Conservation (phyloP, 2,888 invertebrate species). For the Drosophila histrio region DNA sequence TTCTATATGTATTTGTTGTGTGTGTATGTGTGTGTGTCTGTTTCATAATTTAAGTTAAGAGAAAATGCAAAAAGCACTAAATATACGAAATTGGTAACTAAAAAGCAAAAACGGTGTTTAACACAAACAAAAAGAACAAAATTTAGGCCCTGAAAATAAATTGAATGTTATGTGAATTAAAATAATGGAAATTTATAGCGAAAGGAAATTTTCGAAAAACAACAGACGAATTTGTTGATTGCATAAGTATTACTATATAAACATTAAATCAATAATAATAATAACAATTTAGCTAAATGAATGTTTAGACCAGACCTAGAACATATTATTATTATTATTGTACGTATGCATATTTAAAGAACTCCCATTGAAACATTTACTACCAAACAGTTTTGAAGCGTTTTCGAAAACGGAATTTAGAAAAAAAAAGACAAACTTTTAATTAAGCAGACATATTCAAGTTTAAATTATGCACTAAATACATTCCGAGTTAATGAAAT, state of each 20-base stretch:
- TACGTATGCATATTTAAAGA: conserved; percentile 16
- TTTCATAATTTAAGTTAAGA: conserved; percentile 53
- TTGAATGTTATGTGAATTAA: conserved; percentile 35
- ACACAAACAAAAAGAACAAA: conserved; percentile 43
- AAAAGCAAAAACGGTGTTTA: conserved; percentile 76
- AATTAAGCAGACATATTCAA: conserved; percentile 20
- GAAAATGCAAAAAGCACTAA: conserved; percentile 9
- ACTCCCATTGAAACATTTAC: conserved; percentile 43
- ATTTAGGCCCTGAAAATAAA: conserved; percentile 36
- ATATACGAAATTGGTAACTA: conserved; percentile 53
- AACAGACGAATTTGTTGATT: conserved; percentile 73
- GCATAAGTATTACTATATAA: conserved; percentile 49
- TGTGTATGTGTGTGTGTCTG: too few relatives aligned
- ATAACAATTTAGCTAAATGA: conserved; percentile 65
- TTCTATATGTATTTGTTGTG: conserved; percentile 61
- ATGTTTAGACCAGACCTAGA: conserved; percentile 67
- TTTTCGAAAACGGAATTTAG: background rate
- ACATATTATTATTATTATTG: conserved; percentile 18
- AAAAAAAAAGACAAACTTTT: conserved; percentile 2
- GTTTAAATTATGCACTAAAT: conserved; percentile 34
- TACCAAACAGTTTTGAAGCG: conserved; percentile 6
- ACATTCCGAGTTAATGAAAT: conserved; percentile 13
- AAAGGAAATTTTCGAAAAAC: conserved; percentile 22
- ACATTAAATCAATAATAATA: conserved; percentile 22
- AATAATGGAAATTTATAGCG: conserved; percentile 23